A percentile compares a stretch with the other conserved stretches of the same genome.
Evolutionary conservation across 2,888 invertebrate species (phyloP).

Genomic region (Drosophila buzzatii): DNA sequence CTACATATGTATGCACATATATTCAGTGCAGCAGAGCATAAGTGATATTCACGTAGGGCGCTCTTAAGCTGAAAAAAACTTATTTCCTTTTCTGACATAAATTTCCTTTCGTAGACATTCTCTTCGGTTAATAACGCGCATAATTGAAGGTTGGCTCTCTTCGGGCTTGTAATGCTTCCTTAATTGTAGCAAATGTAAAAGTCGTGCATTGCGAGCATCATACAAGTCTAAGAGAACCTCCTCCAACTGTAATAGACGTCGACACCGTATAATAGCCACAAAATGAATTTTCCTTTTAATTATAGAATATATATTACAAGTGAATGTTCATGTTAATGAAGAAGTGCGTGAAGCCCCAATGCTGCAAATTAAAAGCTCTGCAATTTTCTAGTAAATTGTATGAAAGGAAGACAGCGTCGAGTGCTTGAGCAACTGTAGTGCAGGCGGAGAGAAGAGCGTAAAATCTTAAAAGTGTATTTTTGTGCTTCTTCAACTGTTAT

Average conservation of each 20-base stretch:
- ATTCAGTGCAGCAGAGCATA: not conserved
- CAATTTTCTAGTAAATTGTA: not conserved
- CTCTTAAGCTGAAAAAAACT: not conserved
- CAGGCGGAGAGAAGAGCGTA: not conserved
- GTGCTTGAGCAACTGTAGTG: not conserved
- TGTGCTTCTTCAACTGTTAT: not conserved
- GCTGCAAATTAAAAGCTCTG: not conserved
- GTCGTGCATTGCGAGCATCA: not conserved
- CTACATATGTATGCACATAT: not conserved
- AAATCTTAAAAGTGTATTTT: not conserved
- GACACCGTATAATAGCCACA: not conserved
- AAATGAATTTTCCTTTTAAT: conserved; percentile 15
- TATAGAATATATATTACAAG: conserved; percentile 6
- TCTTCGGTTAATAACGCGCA: not conserved
- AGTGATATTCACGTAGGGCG: not conserved
- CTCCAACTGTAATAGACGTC: conserved; percentile 5
- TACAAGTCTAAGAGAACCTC: not conserved
- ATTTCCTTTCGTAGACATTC: not conserved
- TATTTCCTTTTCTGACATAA: not conserved
- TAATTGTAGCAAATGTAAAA: not conserved
- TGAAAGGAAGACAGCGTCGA: not conserved
- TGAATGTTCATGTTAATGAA: conserved; percentile 11
- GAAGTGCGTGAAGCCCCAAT: conserved; percentile 11
- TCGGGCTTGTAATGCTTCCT: not conserved
- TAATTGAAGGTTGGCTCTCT: not conserved